These are phyloP conservation scores for Drosophila eugracilis DNA, from an alignment of 1,140 invertebrate species.

Conservation along the genomic window DNA sequence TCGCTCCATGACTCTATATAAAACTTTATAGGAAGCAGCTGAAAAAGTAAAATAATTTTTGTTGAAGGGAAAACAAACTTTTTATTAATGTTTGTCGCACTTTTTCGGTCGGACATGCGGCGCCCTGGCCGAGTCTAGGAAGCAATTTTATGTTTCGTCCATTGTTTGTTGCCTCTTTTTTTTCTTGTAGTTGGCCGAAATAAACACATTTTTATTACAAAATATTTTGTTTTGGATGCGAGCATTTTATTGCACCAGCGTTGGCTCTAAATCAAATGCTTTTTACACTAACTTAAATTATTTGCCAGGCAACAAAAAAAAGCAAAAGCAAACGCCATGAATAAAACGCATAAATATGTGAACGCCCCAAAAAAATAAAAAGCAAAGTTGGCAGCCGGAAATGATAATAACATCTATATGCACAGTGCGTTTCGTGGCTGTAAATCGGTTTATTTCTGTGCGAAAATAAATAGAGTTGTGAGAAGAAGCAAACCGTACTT, in stretches of 20 bases:
- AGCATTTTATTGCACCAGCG: slow-evolving; percentile 31
- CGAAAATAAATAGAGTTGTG: neutral
- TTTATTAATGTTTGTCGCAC: slow-evolving; percentile 48
- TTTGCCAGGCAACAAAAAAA: slow-evolving; percentile 10
- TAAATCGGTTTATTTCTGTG: neutral
- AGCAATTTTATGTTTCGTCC: slow-evolving; percentile 35
- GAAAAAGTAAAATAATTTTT: slow-evolving; percentile 14
- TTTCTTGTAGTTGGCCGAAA: slow-evolving; percentile 11
- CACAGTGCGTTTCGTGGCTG: slow-evolving; percentile 8
- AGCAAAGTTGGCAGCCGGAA: slow-evolving; percentile 18
- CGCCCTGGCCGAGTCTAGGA: slow-evolving; percentile 29
- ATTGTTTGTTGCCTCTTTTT: slow-evolving; percentile 7
- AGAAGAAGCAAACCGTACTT: no score
- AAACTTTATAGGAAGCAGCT: slow-evolving; percentile 22
- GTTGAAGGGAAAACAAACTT: slow-evolving; percentile 6
- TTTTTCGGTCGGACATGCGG: slow-evolving; percentile 11
- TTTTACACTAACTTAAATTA: slow-evolving; percentile 34
- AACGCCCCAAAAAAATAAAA: neutral
- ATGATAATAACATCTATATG: neutral
- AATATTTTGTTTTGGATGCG: slow-evolving; percentile 25
- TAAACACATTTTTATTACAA: slow-evolving; percentile 39
- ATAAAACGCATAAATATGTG: slow-evolving; percentile 22
- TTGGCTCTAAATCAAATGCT: slow-evolving; percentile 51
- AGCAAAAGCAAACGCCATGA: neutral
- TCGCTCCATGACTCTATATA: slow-evolving; percentile 22